Evolutionary conservation across 2,797 vertebrate species (phyloP).

Genomic region (Sus cebifrons): DNA sequence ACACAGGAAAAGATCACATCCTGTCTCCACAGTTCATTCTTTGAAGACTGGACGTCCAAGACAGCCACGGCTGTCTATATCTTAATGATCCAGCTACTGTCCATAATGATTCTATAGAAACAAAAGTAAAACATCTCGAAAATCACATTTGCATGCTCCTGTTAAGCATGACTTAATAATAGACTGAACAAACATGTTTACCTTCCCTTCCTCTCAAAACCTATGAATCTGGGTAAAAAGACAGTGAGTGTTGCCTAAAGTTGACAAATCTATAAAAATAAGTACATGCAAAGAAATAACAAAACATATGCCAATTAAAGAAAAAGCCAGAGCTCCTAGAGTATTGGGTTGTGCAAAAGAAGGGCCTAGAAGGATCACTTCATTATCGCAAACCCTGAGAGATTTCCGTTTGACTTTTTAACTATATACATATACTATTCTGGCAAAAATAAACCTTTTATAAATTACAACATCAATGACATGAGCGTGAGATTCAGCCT

Average conservation of each 20-base stretch:
- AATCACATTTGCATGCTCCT: background rate
- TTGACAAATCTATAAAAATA: background rate
- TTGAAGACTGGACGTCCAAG: background rate
- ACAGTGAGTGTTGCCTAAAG: background rate
- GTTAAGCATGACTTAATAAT: background rate
- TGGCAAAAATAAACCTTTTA: conserved; percentile 44
- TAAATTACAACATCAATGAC: background rate
- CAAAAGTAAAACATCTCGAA: background rate
- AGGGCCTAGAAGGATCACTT: background rate
- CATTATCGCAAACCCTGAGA: background rate
- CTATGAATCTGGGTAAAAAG: background rate
- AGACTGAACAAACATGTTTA: background rate
- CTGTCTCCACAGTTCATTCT: background rate
- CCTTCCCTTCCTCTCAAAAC: background rate
- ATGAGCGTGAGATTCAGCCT: background rate
- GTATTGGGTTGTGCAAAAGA: background rate
- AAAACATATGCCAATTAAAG: background rate
- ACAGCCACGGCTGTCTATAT: background rate
- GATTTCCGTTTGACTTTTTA: background rate
- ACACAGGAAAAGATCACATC: background rate
- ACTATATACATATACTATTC: background rate
- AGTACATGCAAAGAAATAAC: background rate
- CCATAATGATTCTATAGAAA: background rate
- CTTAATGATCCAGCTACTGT: background rate
- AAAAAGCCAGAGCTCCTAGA: background rate